Base-by-base conservation (phyloP, 2,113 vertebrate genomes). In the Spermophilus dauricus region DNA sequence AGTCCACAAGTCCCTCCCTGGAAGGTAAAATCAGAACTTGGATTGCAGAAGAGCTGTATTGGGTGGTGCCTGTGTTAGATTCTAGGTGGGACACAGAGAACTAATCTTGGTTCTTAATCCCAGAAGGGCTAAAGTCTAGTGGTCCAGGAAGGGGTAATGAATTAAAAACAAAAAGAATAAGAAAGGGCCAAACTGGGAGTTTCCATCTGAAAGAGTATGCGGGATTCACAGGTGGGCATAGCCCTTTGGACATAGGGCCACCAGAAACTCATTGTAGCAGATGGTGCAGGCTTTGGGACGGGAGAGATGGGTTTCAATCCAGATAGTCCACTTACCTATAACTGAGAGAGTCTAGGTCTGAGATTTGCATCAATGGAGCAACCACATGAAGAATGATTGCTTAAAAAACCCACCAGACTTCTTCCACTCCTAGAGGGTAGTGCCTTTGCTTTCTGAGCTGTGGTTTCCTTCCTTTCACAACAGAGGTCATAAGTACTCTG, bases 1-100 rank as follows among this genome's bases (percentile, higher is more conserved):
- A 85, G 99, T 99, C 73, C 99, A 99, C 97, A 99, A 99, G 85
- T 99, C 99, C 0, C 98, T 99, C 75, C 99, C 99, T 17, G 99
- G 99, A 99, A 99, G 99, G 99, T 99, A 98, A 98, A 97, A 37
- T 30, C 56, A 45, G 76, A 20, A 56, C 61, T 5, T 61, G 70
- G 69, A n/a, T 42, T 76, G 78, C 65, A 63, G 34, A 94, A 84
- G n/a, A 77, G 58, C 67, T 70, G 28, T 26, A 17, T 18, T 39
- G 82, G 16, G 39, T 42, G n/a, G 39, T 20, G 5, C 0, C 18
- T 48, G 18, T 73, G 20, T 61, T 77, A 39, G 6, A 61, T 30
- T 88, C 56, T 88, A 67, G 63, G 32, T 53, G 34, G 22, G 28
- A 56, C 56, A 70, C 26, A 70, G 26, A 53, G 42, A 16, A 80